Percentiles rank a stretch among this genome's conserved stretches.
These are phyloP conservation scores for Macrostomum cliftonense DNA, from an alignment of 2,888 invertebrate species.

Conservation along the genomic window DNA sequence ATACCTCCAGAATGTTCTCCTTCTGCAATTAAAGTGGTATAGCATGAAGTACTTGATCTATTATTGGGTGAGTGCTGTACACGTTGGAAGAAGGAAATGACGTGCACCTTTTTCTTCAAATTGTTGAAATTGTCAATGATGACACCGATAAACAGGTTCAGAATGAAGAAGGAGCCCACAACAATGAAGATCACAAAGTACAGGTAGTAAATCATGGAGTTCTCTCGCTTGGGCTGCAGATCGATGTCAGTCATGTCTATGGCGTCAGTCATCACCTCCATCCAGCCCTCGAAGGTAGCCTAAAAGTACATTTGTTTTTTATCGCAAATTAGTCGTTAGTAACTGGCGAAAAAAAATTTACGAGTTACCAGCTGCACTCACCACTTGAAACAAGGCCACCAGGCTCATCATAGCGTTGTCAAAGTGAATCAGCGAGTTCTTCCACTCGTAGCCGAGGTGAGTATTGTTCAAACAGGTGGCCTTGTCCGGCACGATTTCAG, in stretches of 20 bases:
- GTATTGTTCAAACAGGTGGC: slow-evolving; percentile 16
- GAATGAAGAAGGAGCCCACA: slow-evolving; percentile 84
- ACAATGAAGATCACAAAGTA: slow-evolving; percentile 93
- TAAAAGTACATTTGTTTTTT: slow-evolving; percentile 19
- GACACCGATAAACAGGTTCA: slow-evolving; percentile 91
- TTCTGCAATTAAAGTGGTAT: too few relatives aligned
- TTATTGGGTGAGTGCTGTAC: too few relatives aligned
- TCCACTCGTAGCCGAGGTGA: slow-evolving; percentile 38
- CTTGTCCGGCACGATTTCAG: slow-evolving; percentile 19
- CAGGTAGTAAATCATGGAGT: slow-evolving; percentile 68
- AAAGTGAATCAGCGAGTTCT: slow-evolving; percentile 76
- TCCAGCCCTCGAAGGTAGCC: slow-evolving; percentile 92
- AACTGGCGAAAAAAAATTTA: too few relatives aligned
- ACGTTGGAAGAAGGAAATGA: too few relatives aligned
- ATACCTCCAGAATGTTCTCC: slow-evolving; percentile 80
- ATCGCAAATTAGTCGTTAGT: too few relatives aligned
- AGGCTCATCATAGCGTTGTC: slow-evolving; percentile 84
- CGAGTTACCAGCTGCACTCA: too few relatives aligned
- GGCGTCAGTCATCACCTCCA: slow-evolving; percentile 90
- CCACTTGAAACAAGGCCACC: slow-evolving; percentile 57
- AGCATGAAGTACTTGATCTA: too few relatives aligned
- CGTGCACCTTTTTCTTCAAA: slow-evolving; percentile 73
- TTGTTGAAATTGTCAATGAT: slow-evolving; percentile 96
- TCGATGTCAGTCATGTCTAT: slow-evolving; percentile 44
- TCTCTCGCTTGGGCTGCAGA: slow-evolving; percentile 68